These are phyloP conservation scores for Cheumatopsyche charites DNA, from an alignment of 1,140 invertebrate genomes.

Conservation along the genomic window DNA sequence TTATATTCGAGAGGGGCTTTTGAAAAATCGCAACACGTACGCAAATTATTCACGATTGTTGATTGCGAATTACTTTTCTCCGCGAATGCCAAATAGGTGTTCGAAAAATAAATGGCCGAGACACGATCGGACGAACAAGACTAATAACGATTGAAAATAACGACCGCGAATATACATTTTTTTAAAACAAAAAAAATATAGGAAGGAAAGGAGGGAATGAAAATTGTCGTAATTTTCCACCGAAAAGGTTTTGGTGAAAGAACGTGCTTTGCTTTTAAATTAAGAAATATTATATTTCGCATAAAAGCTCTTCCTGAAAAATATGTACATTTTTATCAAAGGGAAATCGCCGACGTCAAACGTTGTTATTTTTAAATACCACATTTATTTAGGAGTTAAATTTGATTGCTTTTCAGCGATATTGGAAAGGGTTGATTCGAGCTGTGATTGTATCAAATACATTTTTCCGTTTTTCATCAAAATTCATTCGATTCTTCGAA, in stretches of 20 bases:
- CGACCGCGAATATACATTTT: slow-evolving; percentile 5
- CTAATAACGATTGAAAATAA: slow-evolving; percentile 4
- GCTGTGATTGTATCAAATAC: no score
- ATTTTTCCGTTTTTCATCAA: no score
- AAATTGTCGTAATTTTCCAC: slow-evolving; percentile 28
- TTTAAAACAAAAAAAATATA: slow-evolving; percentile 6
- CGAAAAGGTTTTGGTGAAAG: not conserved
- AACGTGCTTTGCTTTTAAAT: slow-evolving; percentile 4
- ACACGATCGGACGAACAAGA: slow-evolving; percentile 16
- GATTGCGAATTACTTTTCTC: slow-evolving; percentile 27
- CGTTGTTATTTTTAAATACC: no score
- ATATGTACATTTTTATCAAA: no score
- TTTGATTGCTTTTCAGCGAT: no score
- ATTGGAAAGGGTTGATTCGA: no score
- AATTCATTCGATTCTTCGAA: no score
- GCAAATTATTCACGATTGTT: slow-evolving; percentile 28
- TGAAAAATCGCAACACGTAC: slow-evolving; percentile 25
- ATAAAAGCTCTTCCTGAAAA: no score
- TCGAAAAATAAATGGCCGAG: not conserved
- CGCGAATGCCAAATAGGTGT: not conserved
- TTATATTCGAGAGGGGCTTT: no score
- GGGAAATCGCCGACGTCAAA: no score
- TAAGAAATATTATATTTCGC: not conserved
- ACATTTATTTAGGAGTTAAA: no score
- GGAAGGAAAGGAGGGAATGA: slow-evolving; percentile 5